Base-by-base conservation (phyloP, 23 tunicate genomes). In the Ciona savignyi region DNA sequence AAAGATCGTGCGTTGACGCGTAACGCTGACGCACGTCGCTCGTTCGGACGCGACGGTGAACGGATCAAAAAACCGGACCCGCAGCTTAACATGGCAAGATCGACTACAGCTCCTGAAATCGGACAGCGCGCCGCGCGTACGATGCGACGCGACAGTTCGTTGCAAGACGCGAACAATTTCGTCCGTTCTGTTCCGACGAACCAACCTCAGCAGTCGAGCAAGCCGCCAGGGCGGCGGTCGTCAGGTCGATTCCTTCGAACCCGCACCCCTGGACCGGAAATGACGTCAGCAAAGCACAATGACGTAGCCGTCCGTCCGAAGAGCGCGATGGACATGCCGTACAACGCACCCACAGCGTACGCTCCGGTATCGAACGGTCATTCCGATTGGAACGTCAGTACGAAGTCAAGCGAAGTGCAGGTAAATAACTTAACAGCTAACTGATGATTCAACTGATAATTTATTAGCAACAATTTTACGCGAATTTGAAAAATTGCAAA, bases 281-380 rank as follows among this genome's bases (percentile, higher is more conserved):
- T 82, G 80, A 65, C 78, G 25, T 68, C 80, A 23, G 34, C 51
- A 2, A 74, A 68, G 60, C 87, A 69, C 42, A 30, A 65, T 27
- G 87, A 82, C 15, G 56, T 60, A 22, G 76, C 35, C 22, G 73
- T 77, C 2, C 65, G 96, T 28, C 96, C 96, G 20, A 78, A 86
- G 48, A 89, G 96, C 72, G 96, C 96, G 4, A 88, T 88, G 96
- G 96, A 88, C 25, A 82, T 77, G 66, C 77, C 87, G n/a, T 30
- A 33, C 1, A 19, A 27, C 73, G 35, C 23, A 22, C 67, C 27
- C 51, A 22, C 6, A 4, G 24, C 28, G 15, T 63, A n/a, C 26
- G 28, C 28, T 25, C 28, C 67, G 15, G 67, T 23, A 25, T 25
- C 4, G 15, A 63, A 22, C 28, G 28, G 67, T 4, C 28, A 63